Evolutionary conservation across 2,113 vertebrate species (phyloP), one percentile per base, ranked within the genome.

Genomic region (Channa maculata): DNA sequence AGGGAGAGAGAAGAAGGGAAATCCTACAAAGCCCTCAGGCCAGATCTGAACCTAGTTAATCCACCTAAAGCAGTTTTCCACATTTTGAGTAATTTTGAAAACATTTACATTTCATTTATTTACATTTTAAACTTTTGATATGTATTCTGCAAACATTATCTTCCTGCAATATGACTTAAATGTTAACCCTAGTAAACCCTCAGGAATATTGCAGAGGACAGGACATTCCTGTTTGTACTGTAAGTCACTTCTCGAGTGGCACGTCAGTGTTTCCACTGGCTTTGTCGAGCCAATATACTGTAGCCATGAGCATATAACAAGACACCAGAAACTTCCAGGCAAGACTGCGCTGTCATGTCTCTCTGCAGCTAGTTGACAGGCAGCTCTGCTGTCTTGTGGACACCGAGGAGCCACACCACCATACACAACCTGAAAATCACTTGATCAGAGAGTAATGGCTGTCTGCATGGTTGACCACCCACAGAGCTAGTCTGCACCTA

Each of bases 311-410:
- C 43, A 15, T 34, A 66, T 34, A 66, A 66, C 58, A 4, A 54
- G 48, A 71, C 24, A 49, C 4, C 4, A 41, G 39, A 41, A 67
- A 36, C 67, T 63, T 63, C 46, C 50, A 73, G 84, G 63, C 51
- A 14, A 73, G 61, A 55, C 46, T 64, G 75, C 48, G 9, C 13
- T 38, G 75, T 71, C 77, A 68, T 63, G 70, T 64, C 65, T 66
- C 80, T 39, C 48, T 68, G 66, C 75, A 43, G 81, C 58, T 0
- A 24, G 63, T 36, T 72, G 71, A 87, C 37, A 46, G 72, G 70
- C 81, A 79, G 71, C 74, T 71, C 71, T 64, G 85, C 66, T 67
- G 69, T 78, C 49, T 49, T 38, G 57, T 52, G 70, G 65, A 78
- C 71, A 36, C 75, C 3, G 54, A 71, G 75, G 83, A 82, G 61